Evolutionary conservation across 1,140 invertebrate species (phyloP).

Genomic region (Lethrus apterus): DNA sequence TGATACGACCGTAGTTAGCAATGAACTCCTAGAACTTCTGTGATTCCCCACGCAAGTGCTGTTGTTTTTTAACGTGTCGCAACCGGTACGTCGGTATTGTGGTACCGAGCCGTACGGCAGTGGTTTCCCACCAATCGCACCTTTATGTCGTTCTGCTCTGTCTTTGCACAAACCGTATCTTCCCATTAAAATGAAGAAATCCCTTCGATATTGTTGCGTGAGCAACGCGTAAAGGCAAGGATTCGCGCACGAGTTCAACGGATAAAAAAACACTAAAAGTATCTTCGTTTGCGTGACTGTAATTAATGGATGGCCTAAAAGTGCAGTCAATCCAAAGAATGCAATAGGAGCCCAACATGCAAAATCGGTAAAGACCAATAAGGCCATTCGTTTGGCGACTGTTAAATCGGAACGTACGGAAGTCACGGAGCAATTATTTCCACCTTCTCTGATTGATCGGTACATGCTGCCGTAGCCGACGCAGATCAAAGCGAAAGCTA

Average conservation of each 20-base stretch:
- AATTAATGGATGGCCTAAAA: slow-evolving; percentile 71
- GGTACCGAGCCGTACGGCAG: slow-evolving; percentile 27
- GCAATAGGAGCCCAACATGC: slow-evolving; percentile 79
- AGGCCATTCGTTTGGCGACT: slow-evolving; percentile 80
- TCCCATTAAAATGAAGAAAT: slow-evolving; percentile 60
- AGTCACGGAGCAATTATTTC: slow-evolving; percentile 54
- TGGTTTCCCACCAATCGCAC: slow-evolving; percentile 32
- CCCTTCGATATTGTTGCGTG: slow-evolving; percentile 77
- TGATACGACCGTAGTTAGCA: slow-evolving; percentile 24
- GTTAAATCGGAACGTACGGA: slow-evolving; percentile 59
- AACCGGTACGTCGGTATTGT: slow-evolving; percentile 24
- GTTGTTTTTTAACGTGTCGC: slow-evolving; percentile 19
- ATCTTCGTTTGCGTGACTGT: slow-evolving; percentile 83
- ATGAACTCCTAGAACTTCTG: slow-evolving; percentile 18
- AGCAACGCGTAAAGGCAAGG: slow-evolving; percentile 86
- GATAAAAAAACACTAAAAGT: slow-evolving; percentile 84
- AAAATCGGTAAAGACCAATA: slow-evolving; percentile 82
- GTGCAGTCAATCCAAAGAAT: slow-evolving; percentile 75
- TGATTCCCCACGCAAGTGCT: slow-evolving; percentile 11
- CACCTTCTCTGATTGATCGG: slow-evolving; percentile 49
- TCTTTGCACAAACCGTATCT: slow-evolving; percentile 49
- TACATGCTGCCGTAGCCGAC: slow-evolving; percentile 79
- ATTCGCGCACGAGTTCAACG: slow-evolving; percentile 87
- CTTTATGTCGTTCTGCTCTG: slow-evolving; percentile 27
- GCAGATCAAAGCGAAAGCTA: slow-evolving; percentile 71